These are phyloP conservation scores for Esox masquinongy DNA, from an alignment of 2,797 vertebrate species.

Conservation along the genomic window DNA sequence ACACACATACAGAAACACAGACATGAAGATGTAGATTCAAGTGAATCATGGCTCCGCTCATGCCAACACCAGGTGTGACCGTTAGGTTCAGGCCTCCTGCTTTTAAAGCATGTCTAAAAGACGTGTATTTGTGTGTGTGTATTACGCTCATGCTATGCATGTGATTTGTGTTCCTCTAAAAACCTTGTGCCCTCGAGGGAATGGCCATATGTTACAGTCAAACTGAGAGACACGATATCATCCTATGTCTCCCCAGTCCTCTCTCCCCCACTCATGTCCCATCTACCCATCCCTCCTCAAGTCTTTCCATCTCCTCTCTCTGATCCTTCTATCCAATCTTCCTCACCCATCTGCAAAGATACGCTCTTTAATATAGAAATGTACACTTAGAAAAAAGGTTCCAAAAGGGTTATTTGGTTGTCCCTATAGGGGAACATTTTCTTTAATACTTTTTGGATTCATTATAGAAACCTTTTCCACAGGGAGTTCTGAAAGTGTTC, in stretches of 20 bases:
- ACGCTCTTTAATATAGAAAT: too few species aligned
- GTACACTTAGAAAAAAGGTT: too few species aligned
- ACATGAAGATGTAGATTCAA: not conserved
- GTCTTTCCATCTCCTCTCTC: not conserved
- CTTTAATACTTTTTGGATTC: too few species aligned
- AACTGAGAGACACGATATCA: slow-evolving; percentile 45
- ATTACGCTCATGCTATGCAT: not conserved
- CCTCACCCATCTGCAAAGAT: not conserved
- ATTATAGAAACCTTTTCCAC: too few species aligned
- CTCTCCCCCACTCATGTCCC: slow-evolving; percentile 1
- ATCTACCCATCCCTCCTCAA: not conserved
- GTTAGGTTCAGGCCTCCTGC: slow-evolving; percentile 2
- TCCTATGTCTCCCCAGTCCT: slow-evolving; percentile 29
- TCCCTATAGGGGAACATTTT: too few species aligned
- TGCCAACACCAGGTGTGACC: not conserved
- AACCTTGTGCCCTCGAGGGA: slow-evolving; percentile 44
- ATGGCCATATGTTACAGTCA: slow-evolving; percentile 54
- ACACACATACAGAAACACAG: not conserved
- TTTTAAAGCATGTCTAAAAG: not conserved
- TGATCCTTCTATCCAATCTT: too few species aligned
- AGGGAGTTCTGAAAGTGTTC: too few species aligned
- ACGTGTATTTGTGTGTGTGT: not conserved
- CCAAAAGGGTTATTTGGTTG: too few species aligned
- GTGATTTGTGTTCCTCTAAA: slow-evolving; percentile 59
- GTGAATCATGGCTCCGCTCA: not conserved